A percentile compares a stretch with the other conserved stretches of the same genome.
These are phyloP conservation scores for Microcebus murinus DNA, from an alignment of 2,113 vertebrate genomes.

Conservation along the genomic window DNA sequence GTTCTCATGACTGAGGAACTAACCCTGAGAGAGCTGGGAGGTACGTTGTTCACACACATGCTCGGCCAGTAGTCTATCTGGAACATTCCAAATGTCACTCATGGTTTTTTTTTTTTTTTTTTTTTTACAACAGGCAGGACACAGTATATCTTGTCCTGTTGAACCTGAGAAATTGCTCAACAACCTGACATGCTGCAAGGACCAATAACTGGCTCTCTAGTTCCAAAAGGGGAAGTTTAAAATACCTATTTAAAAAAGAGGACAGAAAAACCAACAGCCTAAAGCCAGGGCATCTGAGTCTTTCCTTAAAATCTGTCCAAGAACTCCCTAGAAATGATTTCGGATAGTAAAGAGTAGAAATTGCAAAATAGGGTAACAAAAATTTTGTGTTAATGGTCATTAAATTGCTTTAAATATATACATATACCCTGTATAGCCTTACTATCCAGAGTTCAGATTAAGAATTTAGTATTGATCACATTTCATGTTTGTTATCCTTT, in stretches of 20 bases:
- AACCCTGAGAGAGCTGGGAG: not conserved
- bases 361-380: constrained; percentile 30
- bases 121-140: not conserved
- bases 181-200: constrained; percentile 11
- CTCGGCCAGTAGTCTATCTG: not conserved
- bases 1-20: not conserved
- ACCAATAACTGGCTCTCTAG: not conserved
- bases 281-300: constrained; percentile 27
- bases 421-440: constrained; percentile 11
- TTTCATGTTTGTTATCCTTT: constrained; percentile 37
- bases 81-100: constrained; percentile 23
- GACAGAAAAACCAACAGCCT: constrained; percentile 8
- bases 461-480: constrained; percentile 10
- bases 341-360: constrained; percentile 27
- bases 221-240: not conserved
- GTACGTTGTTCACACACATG: not conserved
- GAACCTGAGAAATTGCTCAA: not conserved
- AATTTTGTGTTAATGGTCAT: constrained; percentile 7
- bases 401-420: not conserved
- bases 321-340: constrained; percentile 27
- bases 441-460: not conserved
- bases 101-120: not conserved
- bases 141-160: not conserved
- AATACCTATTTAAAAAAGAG: not conserved
- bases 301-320: not conserved